Conservation (phyloP, 2,888 invertebrate species). For the Torymus texanus region DNA sequence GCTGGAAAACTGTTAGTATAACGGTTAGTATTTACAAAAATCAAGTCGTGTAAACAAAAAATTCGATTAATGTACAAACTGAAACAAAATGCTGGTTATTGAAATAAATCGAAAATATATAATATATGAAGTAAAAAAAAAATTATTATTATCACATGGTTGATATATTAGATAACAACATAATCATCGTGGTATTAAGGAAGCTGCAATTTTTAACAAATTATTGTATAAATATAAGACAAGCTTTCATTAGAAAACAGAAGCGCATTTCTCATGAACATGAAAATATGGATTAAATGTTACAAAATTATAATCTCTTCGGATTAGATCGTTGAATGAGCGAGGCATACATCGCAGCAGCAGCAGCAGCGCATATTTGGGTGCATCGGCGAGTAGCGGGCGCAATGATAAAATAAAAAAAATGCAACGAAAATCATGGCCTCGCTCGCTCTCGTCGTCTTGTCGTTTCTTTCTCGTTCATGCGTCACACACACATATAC, state of each 20-base stretch:
- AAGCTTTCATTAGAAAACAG: conserved; percentile 28
- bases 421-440: conserved; percentile 35
- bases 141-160: too few relatives aligned
- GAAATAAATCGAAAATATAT: conserved; percentile 16
- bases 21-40: conserved; percentile 36
- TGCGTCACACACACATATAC: conserved; percentile 26
- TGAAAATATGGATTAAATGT: conserved; percentile 46
- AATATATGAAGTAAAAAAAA: background rate
- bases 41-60: background rate
- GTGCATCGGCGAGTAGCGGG: conserved; percentile 10
- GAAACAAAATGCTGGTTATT: conserved; percentile 29
- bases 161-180: too few relatives aligned
- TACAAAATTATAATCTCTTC: conserved; percentile 10
- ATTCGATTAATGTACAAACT: conserved; percentile 27
- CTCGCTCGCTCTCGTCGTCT: background rate
- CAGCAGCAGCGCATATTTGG: background rate
- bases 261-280: conserved; percentile 27
- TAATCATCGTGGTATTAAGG: too few relatives aligned
- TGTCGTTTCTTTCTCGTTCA: conserved; percentile 19
- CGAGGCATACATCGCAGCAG: background rate
- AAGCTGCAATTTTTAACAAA: conserved; percentile 16
- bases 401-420: conserved; percentile 15
- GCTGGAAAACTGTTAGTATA: conserved; percentile 22
- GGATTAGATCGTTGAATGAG: conserved; percentile 35
- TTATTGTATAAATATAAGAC: background rate